Evolutionary conservation across 2,797 vertebrate genomes (phyloP).

Genomic region (Hydrolagus colliei): DNA sequence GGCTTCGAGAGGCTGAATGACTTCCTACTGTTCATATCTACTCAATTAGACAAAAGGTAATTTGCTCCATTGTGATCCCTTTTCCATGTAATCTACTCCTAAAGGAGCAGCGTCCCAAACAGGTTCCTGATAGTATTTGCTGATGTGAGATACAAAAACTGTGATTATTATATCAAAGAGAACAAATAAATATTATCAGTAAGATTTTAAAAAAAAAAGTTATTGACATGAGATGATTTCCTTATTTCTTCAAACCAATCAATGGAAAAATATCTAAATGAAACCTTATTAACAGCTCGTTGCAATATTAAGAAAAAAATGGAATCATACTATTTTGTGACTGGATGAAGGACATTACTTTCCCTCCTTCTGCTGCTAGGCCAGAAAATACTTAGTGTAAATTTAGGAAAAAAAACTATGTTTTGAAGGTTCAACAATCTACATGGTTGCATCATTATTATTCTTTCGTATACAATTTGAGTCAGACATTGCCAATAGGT

Average conservation of each 20-base stretch:
- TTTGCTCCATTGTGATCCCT: too few species aligned
- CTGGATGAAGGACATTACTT: conserved; percentile 37
- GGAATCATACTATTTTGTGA: conserved; percentile 41
- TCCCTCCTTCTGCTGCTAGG: background rate
- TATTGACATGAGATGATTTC: conserved; percentile 33
- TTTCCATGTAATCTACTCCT: too few species aligned
- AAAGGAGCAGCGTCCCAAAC: too few species aligned
- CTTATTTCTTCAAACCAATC: background rate
- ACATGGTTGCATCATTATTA: background rate
- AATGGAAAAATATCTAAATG: background rate
- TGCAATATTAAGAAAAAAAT: conserved; percentile 42
- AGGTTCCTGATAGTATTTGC: too few species aligned
- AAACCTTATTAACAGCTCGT: background rate
- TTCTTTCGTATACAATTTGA: background rate
- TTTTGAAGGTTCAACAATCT: background rate
- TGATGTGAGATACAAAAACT: too few species aligned
- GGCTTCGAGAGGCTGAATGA: too few species aligned
- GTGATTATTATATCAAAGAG: too few species aligned
- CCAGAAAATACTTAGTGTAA: too few species aligned
- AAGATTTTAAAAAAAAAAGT: conserved; percentile 34
- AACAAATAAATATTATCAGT: too few species aligned
- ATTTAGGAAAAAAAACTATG: background rate
- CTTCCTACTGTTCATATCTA: too few species aligned
- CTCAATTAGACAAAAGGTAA: too few species aligned
- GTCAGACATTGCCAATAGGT: too few species aligned